Evolutionary conservation across 2,113 vertebrate genomes (phyloP), one percentile per base, ranked within the genome.

Genomic region (Saimiri boliviensis): DNA sequence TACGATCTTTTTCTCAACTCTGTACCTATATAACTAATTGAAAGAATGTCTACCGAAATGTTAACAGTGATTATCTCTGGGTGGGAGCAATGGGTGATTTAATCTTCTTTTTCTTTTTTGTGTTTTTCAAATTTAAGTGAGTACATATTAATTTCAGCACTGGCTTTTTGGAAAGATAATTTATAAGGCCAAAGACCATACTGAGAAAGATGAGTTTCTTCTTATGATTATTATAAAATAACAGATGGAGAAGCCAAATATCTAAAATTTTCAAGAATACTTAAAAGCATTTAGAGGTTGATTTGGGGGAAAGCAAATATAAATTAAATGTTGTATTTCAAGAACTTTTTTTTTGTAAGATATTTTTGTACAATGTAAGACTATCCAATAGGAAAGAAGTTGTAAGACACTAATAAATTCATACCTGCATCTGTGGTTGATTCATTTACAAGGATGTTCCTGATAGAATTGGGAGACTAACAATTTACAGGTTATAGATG

Each of bases 281-380:
- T 77, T 89, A 20, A 84, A 84, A 71, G 21, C 73, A 20, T 56
- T 81, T 93, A 76, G 35, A 45, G 2, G 2, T 37, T 93, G 77
- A 6, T 42, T 93, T 90, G 4, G 27, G 35, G 16, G n/a, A 91
- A 81, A 79, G 20, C 58, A 94, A 87, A 77, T 76, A 84, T 49
- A 92, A 88, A 66, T 56, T 12, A 86, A 94, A 95, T 86, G 4
- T 82, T 77, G 9, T 85, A 66, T 94, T 81, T 87, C 23, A 93
- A 95, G 63, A 91, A 71, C 54, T 71, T 81, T 89, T 74, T n/a
- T 49, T 52, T 52, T 52, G 52, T 52, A 52, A 52, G 52, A 45
- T 66, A 95, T 49, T 89, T 95, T 42, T 83, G 17, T 91, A 32
- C 14, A 76, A 19, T 89, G 11, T 91, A 60, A 73, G 40, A 84